A percentile compares a stretch with the other conserved stretches of the same genome.
Evolutionary conservation across 2,113 vertebrate genomes (phyloP).

Genomic region (Brachyistius frenatus): DNA sequence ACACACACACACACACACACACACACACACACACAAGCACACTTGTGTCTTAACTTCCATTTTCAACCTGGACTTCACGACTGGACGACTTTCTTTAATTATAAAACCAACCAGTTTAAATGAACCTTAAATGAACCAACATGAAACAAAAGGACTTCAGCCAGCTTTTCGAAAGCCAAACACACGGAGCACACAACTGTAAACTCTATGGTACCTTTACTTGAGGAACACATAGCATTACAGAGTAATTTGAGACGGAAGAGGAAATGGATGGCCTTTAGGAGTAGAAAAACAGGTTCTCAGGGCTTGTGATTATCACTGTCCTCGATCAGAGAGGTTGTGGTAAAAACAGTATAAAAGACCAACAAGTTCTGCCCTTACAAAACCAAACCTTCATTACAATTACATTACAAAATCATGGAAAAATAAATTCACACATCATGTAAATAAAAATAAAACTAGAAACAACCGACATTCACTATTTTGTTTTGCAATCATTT

Average conservation of each 20-base stretch:
- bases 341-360: constrained; percentile 24
- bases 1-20: background rate
- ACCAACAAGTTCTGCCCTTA: constrained; percentile 16
- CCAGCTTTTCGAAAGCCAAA: background rate
- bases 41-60: no score
- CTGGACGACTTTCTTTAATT: background rate
- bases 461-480: constrained; percentile 16
- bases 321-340: constrained; percentile 16
- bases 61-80: background rate
- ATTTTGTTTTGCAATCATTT: background rate
- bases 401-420: constrained; percentile 13
- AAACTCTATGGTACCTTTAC: constrained; percentile 54
- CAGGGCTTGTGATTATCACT: background rate
- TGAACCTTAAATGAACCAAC: no score
- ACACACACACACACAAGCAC: background rate
- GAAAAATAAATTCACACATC: constrained; percentile 18
- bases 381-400: constrained; percentile 21
- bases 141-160: background rate
- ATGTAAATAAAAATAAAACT: background rate
- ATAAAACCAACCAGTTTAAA: no score
- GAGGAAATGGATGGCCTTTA: constrained; percentile 20
- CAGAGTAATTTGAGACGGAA: constrained; percentile 25
- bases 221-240: constrained; percentile 33
- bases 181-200: background rate
- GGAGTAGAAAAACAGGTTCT: constrained; percentile 38